Base-by-base conservation (phyloP, 2,888 invertebrate species). In the Heliconius ismenius region DNA sequence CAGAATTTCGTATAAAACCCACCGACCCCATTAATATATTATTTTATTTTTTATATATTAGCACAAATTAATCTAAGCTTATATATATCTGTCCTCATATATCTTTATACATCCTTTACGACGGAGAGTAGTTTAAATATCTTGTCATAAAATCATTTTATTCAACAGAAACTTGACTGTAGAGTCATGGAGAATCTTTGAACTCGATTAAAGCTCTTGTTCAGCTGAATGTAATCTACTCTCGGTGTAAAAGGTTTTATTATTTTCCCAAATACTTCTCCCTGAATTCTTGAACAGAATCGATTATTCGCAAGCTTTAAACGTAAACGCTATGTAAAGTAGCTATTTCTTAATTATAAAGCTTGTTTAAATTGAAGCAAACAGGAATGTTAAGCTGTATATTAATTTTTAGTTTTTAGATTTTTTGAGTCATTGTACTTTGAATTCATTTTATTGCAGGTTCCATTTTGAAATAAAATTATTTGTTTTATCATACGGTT, bases 181-280 rank as follows among this genome's bases (percentile, higher is more conserved):
- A 60, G 54, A 79, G 54, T 63, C 49, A 75, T 36, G 21, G 28
- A 60, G 49, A 43, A 67, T 67, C 67, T 43, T 69, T 62, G 74
- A 79, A 73, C 63, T 49, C 69, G 78, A 78, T 77, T 78, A 74
- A 76, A 74, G 21, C 60, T 32, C 74, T 76, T 73, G 74, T 79
- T 76, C 74, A 64, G 60, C 63, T 64, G 74, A 75, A 76, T 64
- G 54, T 76, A 76, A 78, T 75, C 43, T 65, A 76, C 54, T 73
- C 62, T 79, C 21, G 43, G 24, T 75, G 60, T 58, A 67, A 79
- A 75, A 77, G 70, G 74, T 75, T 69, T 76, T 76, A 67, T 39
- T 39, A 73, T 26, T 60, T 60, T 62, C 36, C 74, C 21, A 67
- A 74, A 67, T n/a, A 67, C 58, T 74, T 67, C 64, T 28, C 58